Percentiles rank a stretch among this genome's conserved stretches.
Conservation (phyloP, 2,888 invertebrate genomes). For the Cerastis rubricosa region DNA sequence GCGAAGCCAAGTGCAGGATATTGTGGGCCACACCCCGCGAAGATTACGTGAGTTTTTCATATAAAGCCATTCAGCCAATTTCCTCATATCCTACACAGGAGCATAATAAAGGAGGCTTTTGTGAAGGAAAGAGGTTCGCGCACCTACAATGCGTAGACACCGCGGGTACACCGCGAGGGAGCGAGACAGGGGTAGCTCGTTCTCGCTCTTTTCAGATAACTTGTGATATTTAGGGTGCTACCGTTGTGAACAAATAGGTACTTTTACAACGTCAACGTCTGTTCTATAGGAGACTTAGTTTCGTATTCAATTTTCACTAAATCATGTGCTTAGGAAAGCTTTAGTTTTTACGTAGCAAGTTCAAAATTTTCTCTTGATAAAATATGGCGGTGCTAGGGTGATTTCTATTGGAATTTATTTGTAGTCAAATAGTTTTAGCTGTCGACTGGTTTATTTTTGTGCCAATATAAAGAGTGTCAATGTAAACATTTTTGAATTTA, state of each 20-base stretch:
- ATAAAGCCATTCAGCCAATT: slow-evolving; percentile 90
- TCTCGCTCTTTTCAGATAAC: slow-evolving; percentile 79
- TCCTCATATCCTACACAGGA: slow-evolving; percentile 89
- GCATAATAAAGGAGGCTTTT: slow-evolving; percentile 90
- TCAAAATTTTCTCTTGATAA: slow-evolving; percentile 45
- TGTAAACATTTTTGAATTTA: slow-evolving; percentile 2
- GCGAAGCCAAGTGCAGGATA: slow-evolving; percentile 84
- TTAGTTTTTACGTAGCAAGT: slow-evolving; percentile 60
- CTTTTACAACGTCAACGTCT: slow-evolving; percentile 76
- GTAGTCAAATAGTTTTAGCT: slow-evolving; percentile 30
- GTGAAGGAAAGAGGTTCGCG: slow-evolving; percentile 87
- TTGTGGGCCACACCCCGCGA: slow-evolving; percentile 84
- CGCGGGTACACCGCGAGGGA: slow-evolving; percentile 77
- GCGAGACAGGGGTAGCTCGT: slow-evolving; percentile 81
- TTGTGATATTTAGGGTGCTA: slow-evolving; percentile 81
- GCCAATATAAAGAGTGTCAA: not conserved
- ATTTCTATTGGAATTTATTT: slow-evolving; percentile 36
- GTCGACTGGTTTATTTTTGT: slow-evolving; percentile 28
- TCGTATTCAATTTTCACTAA: slow-evolving; percentile 77
- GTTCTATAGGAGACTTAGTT: slow-evolving; percentile 73
- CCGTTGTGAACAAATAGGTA: slow-evolving; percentile 82
- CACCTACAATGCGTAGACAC: slow-evolving; percentile 86
- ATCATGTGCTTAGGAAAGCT: slow-evolving; percentile 69
- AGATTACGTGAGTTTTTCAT: slow-evolving; percentile 90
- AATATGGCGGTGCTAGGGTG: slow-evolving; percentile 25